Percentiles rank a stretch among this genome's conserved stretches.
phyloP scores from a whole-genome alignment of 2,888 invertebrate species.

The Caenorhabditis virilis region DNA sequence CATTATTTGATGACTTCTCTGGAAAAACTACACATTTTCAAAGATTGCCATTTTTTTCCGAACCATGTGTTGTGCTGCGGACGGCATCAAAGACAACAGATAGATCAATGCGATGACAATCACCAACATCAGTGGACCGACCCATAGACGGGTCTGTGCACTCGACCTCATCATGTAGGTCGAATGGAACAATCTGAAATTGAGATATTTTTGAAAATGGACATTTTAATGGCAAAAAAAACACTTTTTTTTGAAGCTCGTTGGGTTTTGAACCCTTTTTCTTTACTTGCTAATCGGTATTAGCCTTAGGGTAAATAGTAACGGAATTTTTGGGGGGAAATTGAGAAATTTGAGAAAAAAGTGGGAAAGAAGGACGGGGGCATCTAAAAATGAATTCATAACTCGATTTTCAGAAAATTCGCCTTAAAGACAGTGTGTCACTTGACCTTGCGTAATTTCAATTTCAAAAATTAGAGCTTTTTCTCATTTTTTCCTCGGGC shows the following conservation, averaged over 20 bases:
- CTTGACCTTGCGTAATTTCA: too few species aligned
- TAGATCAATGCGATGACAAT: conserved; percentile 52
- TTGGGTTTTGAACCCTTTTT: neutral
- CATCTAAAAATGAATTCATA: neutral
- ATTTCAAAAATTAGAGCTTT: too few species aligned
- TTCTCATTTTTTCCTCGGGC: too few species aligned
- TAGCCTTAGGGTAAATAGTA: too few species aligned
- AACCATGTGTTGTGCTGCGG: conserved; percentile 40
- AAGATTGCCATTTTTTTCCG: neutral
- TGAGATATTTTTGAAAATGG: neutral
- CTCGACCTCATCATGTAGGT: conserved; percentile 37
- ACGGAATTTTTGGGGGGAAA: neutral
- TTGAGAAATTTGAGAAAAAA: neutral
- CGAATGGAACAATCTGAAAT: conserved; percentile 36
- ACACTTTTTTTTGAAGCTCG: neutral
- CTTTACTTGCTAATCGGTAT: too few species aligned
- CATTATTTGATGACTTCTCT: too few species aligned
- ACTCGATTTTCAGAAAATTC: too few species aligned
- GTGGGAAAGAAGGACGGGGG: neutral
- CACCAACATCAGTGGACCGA: conserved; percentile 51
- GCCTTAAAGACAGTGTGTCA: too few species aligned
- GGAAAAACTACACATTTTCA: conserved; percentile 1
- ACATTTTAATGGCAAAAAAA: neutral
- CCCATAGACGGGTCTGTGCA: conserved; percentile 46
- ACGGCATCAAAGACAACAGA: conserved; percentile 50